phyloP scores from a whole-genome alignment of 2,888 invertebrate species.

The Biston stratarius region DNA sequence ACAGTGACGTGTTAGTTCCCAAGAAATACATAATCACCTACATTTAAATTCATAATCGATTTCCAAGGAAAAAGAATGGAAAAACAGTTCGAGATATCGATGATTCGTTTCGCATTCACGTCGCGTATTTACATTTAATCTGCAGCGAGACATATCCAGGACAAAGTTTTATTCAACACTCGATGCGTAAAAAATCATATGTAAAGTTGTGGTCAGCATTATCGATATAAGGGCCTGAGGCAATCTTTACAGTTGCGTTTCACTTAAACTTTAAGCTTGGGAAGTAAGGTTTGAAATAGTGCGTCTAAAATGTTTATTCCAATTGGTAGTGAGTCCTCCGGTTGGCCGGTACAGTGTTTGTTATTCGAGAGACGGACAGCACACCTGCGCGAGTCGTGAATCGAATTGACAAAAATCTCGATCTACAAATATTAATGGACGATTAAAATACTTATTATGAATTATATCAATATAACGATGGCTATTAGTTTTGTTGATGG shows the following conservation, averaged over 20 bases:
- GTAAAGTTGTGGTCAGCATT: slow-evolving; percentile 57
- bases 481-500: slow-evolving; percentile 42
- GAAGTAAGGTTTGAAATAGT: slow-evolving; percentile 32
- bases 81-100: slow-evolving; percentile 51
- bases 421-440: slow-evolving; percentile 39
- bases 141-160: slow-evolving; percentile 58
- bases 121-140: slow-evolving; percentile 63
- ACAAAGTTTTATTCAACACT: slow-evolving; percentile 53
- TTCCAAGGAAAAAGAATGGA: slow-evolving; percentile 57
- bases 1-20: slow-evolving; percentile 13
- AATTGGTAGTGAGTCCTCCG: slow-evolving; percentile 11
- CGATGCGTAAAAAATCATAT: slow-evolving; percentile 58
- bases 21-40: slow-evolving; percentile 33
- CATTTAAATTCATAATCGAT: slow-evolving; percentile 54
- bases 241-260: slow-evolving; percentile 4
- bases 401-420: slow-evolving; percentile 47
- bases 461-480: slow-evolving; percentile 43
- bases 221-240: slow-evolving; percentile 46
- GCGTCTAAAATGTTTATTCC: slow-evolving; percentile 1
- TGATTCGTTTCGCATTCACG: slow-evolving; percentile 61
- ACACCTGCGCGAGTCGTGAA: slow-evolving; percentile 75
- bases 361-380: slow-evolving; percentile 69
- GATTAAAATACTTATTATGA: slow-evolving; percentile 57
- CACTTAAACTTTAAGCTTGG: background rate
- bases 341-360: slow-evolving; percentile 45